These are phyloP conservation scores for Acanthisitta chloris DNA, from an alignment of 2,113 vertebrate species.

Conservation along the genomic window DNA sequence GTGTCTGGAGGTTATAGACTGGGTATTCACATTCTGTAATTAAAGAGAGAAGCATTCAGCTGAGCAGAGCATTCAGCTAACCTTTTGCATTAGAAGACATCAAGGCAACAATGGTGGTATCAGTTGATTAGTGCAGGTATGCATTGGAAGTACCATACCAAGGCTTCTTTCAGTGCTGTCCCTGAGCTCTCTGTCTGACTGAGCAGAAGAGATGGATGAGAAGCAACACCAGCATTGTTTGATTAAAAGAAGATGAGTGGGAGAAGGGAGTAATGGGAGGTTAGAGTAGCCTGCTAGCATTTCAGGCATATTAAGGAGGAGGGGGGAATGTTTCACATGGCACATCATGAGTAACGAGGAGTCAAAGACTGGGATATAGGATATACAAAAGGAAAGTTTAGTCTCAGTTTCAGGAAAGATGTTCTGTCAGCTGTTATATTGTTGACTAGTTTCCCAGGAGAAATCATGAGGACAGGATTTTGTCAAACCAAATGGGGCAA, in stretches of 20 bases:
- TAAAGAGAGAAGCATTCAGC: not conserved
- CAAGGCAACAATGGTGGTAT: rapidly evolving
- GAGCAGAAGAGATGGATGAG: not conserved
- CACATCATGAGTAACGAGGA: not conserved
- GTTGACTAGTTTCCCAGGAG: constrained; percentile 1
- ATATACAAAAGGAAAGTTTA: constrained; percentile 21
- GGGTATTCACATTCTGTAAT: not conserved
- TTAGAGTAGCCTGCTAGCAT: not conserved
- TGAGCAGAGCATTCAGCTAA: not conserved
- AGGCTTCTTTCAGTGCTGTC: not conserved
- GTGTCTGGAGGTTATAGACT: not conserved
- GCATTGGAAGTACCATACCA: rapidly evolving
- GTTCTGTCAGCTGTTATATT: not conserved
- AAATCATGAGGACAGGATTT: not conserved
- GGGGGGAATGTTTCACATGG: not conserved
- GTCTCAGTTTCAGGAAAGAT: constrained; percentile 32
- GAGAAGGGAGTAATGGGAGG: not conserved
- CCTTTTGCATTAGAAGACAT: not conserved
- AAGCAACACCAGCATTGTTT: not conserved
- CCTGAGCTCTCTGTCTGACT: not conserved
- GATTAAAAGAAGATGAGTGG: not conserved
- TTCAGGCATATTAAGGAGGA: not conserved
- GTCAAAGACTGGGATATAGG: not conserved
- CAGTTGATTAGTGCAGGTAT: not conserved
- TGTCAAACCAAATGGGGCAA: not conserved